Percentiles rank a stretch among this genome's conserved stretches.
Conservation (phyloP, 92 coral and sea anemone genomes). For the Anthopleura xanthogrammica region DNA sequence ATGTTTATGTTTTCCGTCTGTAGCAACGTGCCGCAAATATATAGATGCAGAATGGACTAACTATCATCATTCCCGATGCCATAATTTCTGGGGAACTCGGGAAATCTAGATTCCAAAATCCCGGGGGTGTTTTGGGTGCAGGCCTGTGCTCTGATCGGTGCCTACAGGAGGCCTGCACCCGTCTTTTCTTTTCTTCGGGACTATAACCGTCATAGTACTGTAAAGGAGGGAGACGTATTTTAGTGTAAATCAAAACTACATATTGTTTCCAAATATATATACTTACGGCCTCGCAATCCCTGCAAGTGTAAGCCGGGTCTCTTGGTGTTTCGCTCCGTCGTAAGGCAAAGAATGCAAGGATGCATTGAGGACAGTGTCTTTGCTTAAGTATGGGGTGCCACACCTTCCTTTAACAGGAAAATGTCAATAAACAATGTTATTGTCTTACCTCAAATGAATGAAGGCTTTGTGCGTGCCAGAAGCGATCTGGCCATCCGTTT, state of each 20-base stretch:
- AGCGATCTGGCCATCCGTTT: too few species aligned
- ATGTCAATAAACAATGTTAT: too few species aligned
- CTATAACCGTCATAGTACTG: background rate
- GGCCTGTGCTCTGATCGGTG: constrained; percentile 7
- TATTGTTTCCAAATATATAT: background rate
- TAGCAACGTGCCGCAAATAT: too few species aligned
- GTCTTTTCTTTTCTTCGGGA: background rate
- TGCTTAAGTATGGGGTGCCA: too few species aligned
- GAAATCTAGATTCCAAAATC: constrained; percentile 12
- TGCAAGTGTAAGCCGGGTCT: constrained; percentile 7
- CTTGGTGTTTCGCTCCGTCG: background rate
- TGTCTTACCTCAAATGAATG: too few species aligned
- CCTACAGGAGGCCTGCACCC: constrained; percentile 14
- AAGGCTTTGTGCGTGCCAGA: too few species aligned
- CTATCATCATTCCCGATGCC: constrained; percentile 8
- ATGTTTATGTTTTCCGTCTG: too few species aligned
- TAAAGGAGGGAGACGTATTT: background rate
- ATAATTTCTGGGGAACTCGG: constrained; percentile 9
- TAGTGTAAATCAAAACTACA: background rate
- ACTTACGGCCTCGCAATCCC: constrained; percentile 17
- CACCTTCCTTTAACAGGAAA: too few species aligned
- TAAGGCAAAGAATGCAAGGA: background rate
- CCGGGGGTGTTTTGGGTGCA: constrained; percentile 12
- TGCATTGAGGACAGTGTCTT: too few species aligned
- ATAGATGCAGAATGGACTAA: too few species aligned